These are phyloP conservation scores for Sialia sialis DNA, from an alignment of 2,113 vertebrate genomes.

Conservation along the genomic window DNA sequence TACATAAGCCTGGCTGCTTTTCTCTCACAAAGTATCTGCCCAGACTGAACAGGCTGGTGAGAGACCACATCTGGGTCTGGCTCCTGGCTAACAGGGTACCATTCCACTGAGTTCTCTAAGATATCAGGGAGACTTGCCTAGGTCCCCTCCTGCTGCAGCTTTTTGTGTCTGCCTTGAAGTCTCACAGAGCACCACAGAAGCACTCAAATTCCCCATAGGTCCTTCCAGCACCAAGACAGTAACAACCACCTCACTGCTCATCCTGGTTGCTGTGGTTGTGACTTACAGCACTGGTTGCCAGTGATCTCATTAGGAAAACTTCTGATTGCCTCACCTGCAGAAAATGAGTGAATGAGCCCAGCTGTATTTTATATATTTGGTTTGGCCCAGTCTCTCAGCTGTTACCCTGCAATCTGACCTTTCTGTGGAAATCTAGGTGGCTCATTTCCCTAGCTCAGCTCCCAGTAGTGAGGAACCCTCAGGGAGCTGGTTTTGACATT, in stretches of 20 bases:
- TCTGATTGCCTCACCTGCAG: neutral
- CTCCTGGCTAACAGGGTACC: neutral
- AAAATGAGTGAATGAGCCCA: neutral
- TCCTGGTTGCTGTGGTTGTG: neutral
- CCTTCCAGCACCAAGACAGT: neutral
- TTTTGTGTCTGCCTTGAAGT: neutral
- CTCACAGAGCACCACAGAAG: neutral
- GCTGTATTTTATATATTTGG: neutral
- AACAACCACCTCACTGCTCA: neutral
- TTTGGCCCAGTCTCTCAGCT: neutral
- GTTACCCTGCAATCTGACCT: neutral
- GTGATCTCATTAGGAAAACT: neutral
- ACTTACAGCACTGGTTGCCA: neutral
- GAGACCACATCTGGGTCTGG: neutral
- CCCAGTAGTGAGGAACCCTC: neutral
- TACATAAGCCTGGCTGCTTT: neutral
- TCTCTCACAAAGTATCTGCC: neutral
- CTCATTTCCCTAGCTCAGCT: neutral
- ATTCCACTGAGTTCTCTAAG: neutral
- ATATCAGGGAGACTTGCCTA: neutral
- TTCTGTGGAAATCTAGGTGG: neutral
- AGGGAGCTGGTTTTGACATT: neutral
- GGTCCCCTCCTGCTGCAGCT: neutral
- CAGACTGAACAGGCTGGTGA: neutral
- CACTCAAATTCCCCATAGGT: neutral